Evolutionary conservation across 1,140 invertebrate genomes (phyloP).

Genomic region (Drosophila truncata): DNA sequence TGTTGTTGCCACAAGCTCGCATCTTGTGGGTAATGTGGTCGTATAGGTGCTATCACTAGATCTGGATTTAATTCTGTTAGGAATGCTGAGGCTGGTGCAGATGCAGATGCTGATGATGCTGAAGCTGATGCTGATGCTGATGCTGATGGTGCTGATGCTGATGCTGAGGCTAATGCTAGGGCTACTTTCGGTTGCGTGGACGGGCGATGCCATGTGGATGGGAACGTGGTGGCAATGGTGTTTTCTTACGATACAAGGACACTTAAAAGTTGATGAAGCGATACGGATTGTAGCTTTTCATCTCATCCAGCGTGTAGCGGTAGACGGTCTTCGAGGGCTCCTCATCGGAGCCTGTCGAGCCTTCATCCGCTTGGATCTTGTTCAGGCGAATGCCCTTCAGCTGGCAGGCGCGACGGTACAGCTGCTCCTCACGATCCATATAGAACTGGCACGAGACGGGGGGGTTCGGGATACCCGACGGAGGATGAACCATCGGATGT

Average conservation of each 20-base stretch:
- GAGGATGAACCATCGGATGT: slow-evolving; percentile 4
- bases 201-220: slow-evolving; percentile 6
- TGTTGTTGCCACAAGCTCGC: slow-evolving; percentile 9
- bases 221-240: background rate
- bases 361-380: slow-evolving; percentile 52
- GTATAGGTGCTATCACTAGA: background rate
- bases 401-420: slow-evolving; percentile 67
- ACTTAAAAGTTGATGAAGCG: slow-evolving; percentile 64
- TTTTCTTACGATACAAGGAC: slow-evolving; percentile 16
- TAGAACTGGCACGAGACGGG: slow-evolving; percentile 51
- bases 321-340: slow-evolving; percentile 46
- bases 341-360: slow-evolving; percentile 57
- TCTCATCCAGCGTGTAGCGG: slow-evolving; percentile 71
- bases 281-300: slow-evolving; percentile 77
- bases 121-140: background rate
- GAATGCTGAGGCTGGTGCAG: background rate
- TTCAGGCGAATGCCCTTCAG: slow-evolving; percentile 57
- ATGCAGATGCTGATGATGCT: background rate
- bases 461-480: slow-evolving; percentile 30
- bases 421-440: slow-evolving; percentile 73
- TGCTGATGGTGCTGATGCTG: background rate
- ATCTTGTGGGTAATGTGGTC: slow-evolving; percentile 3
- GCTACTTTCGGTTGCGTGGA: slow-evolving; percentile 5
- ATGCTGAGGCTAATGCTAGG: slow-evolving; percentile 2
- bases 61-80: background rate